These are phyloP conservation scores for Xenopus laevis DNA, from an alignment of 2,113 vertebrate species.

Conservation along the genomic window DNA sequence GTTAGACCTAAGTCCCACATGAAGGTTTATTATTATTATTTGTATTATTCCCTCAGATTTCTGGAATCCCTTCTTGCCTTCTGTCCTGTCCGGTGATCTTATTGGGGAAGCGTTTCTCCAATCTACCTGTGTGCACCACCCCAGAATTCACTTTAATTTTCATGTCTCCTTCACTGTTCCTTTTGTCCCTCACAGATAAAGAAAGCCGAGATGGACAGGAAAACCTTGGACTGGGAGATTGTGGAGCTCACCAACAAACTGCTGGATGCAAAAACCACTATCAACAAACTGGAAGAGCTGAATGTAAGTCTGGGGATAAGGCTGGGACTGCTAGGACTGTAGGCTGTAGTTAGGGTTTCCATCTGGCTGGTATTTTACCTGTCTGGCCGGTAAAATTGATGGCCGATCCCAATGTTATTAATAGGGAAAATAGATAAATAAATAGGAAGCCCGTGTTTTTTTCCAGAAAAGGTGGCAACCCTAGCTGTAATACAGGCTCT, in stretches of 20 bases:
- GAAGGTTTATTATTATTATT: not conserved
- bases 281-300: conserved; percentile 92
- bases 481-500: too few species aligned
- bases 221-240: conserved; percentile 94
- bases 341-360: too few species aligned
- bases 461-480: too few species aligned
- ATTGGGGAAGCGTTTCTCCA: too few species aligned
- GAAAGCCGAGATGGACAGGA: conserved; percentile 94
- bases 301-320: conserved; percentile 64
- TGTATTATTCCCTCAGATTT: not conserved
- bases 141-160: not conserved
- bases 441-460: too few species aligned
- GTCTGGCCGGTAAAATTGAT: too few species aligned
- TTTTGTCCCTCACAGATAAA: conserved; percentile 71
- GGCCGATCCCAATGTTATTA: too few species aligned
- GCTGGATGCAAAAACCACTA: conserved; percentile 90
- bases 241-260: conserved; percentile 96
- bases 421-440: too few species aligned
- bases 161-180: not conserved
- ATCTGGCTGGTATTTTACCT: too few species aligned
- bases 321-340: not conserved
- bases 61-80: conserved; percentile 1
- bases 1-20: not conserved
- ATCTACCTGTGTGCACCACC: not conserved
- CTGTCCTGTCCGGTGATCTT: not conserved